A percentile compares a stretch with the other conserved stretches of the same genome.
These are phyloP conservation scores for Sylvia borin DNA, from an alignment of 2,797 vertebrate species.

Conservation along the genomic window DNA sequence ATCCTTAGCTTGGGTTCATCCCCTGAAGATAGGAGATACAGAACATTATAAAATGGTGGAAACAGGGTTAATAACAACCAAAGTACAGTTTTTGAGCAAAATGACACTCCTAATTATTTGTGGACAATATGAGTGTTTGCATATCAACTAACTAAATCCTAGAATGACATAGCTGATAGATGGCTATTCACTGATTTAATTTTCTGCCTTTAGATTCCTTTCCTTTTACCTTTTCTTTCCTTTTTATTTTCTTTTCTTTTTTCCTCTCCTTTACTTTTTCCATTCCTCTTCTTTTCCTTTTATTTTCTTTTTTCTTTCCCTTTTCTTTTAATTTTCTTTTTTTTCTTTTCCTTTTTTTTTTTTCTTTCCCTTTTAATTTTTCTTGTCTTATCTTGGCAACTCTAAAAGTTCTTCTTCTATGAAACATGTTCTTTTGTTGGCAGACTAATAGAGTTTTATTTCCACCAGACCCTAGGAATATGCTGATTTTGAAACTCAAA, in stretches of 20 bases:
- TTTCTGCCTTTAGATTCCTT: not conserved
- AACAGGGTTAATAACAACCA: not conserved
- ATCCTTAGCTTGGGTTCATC: not conserved
- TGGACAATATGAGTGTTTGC: not conserved
- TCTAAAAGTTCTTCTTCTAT: not conserved
- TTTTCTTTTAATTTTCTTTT: not conserved
- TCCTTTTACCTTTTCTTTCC: not conserved
- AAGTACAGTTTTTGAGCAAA: not conserved
- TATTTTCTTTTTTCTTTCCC: not conserved
- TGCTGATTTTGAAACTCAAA: not conserved
- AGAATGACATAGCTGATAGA: not conserved
- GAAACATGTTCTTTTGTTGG: not conserved
- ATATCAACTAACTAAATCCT: not conserved
- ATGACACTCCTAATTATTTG: not conserved
- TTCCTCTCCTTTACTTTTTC: not conserved
- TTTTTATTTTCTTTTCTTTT: not conserved
- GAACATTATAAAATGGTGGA: not conserved
- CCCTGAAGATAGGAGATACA: not conserved
- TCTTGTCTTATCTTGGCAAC: not conserved
- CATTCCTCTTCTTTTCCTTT: rapidly evolving
- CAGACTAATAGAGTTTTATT: not conserved
- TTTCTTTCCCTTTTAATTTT: not conserved
- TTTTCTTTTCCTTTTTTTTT: not conserved
- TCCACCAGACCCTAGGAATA: not conserved
- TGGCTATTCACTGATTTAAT: not conserved